These are phyloP conservation scores for Eumacrocentrus americanus DNA, from an alignment of 2,888 invertebrate genomes.

Conservation along the genomic window DNA sequence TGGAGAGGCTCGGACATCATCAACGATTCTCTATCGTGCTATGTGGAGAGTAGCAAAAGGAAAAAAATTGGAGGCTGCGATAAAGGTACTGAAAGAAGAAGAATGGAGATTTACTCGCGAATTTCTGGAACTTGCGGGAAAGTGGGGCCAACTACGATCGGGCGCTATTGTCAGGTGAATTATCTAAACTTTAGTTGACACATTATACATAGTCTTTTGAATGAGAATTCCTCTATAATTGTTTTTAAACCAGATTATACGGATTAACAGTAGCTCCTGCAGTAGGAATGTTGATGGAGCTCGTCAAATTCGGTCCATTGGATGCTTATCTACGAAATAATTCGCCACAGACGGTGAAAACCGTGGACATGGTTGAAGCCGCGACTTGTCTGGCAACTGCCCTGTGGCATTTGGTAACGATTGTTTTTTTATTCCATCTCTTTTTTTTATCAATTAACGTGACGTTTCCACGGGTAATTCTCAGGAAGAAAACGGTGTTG, in stretches of 20 bases:
- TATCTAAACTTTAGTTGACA: background rate
- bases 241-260: conserved; percentile 64
- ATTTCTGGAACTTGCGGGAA: conserved; percentile 77
- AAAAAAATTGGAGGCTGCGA: conserved; percentile 78
- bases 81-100: conserved; percentile 77
- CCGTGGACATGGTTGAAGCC: conserved; percentile 81
- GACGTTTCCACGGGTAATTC: conserved; percentile 13
- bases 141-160: conserved; percentile 80
- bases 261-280: conserved; percentile 80
- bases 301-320: conserved; percentile 78
- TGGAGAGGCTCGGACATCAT: conserved; percentile 38
- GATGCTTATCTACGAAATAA: conserved; percentile 70
- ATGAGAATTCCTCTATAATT: background rate
- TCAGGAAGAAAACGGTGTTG: conserved; percentile 78
- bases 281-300: conserved; percentile 82
- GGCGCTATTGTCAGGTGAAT: conserved; percentile 70
- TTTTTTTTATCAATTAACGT: background rate
- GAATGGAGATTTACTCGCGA: conserved; percentile 67
- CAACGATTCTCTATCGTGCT: conserved; percentile 66
- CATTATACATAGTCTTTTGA: background rate
- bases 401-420: conserved; percentile 82
- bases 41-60: conserved; percentile 79
- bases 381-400: conserved; percentile 82
- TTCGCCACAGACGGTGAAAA: conserved; percentile 63
- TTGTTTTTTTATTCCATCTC: conserved; percentile 34